phyloP scores from a whole-genome alignment of 2,113 vertebrate species.

The Mirza zaza region DNA sequence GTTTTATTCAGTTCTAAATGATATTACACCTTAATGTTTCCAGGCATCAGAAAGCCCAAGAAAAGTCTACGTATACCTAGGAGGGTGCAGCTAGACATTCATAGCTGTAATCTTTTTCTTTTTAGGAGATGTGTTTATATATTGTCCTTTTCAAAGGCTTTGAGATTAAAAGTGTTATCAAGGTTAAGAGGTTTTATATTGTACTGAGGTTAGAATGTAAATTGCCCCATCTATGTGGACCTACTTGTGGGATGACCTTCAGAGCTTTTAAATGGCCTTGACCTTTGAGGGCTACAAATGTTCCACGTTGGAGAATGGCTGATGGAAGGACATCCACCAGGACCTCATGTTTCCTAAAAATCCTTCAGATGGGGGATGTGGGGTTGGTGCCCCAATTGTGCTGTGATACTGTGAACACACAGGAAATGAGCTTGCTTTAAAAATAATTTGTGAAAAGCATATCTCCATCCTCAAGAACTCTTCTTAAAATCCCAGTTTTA shows the following conservation, averaged over 20 bases:
- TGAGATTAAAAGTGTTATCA: not conserved
- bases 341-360: not conserved
- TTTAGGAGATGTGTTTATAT: not conserved
- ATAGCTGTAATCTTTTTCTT: not conserved
- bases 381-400: rapidly evolving
- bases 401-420: not conserved
- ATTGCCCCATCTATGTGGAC: not conserved
- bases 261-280: not conserved
- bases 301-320: not conserved
- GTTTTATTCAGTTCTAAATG: not conserved
- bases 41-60: not conserved
- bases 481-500: not conserved
- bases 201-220: not conserved
- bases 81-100: not conserved
- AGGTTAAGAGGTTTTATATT: not conserved
- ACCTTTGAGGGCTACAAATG: not conserved
- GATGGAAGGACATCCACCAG: not conserved
- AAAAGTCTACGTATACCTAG: rapidly evolving
- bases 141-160: not conserved
- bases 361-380: not conserved
- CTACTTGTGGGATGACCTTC: not conserved
- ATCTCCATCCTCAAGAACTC: not conserved
- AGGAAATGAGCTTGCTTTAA: not conserved
- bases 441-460: not conserved
- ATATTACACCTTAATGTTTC: not conserved